Conservation (phyloP, 2,797 vertebrate species). For the Anas acuta region DNA sequence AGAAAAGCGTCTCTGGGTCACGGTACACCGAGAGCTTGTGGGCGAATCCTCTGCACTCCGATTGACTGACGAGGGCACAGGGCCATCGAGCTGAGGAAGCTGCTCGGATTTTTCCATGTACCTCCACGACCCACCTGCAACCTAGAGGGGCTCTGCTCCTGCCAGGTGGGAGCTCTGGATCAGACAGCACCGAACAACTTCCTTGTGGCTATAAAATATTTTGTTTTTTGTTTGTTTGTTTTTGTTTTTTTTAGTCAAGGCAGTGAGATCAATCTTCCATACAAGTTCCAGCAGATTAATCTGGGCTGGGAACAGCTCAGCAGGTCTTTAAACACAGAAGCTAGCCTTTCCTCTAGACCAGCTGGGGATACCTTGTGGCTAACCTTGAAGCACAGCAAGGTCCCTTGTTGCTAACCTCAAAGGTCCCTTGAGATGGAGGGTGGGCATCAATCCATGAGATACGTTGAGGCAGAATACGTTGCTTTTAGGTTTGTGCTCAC, state of each 20-base stretch:
- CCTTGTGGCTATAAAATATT: not conserved
- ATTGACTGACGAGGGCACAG: slow-evolving; percentile 24
- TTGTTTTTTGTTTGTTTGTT: no score
- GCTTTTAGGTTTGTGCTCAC: not conserved
- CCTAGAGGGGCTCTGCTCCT: not conserved
- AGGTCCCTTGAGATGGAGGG: not conserved
- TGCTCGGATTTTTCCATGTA: not conserved
- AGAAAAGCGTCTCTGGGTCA: slow-evolving; percentile 60
- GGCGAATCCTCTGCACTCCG: slow-evolving; percentile 33
- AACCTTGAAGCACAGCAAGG: not conserved
- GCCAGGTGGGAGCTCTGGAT: not conserved
- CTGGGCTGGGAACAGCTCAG: not conserved
- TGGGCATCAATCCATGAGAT: not conserved
- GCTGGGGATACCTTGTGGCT: not conserved
- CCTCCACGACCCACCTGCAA: not conserved
- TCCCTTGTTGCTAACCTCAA: not conserved
- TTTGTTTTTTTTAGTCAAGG: not conserved
- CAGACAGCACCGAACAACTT: not conserved
- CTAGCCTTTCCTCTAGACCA: not conserved
- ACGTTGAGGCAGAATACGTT: not conserved
- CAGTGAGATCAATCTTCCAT: not conserved
- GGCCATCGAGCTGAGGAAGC: not conserved
- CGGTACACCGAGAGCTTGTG: not conserved
- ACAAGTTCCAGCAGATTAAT: not conserved
- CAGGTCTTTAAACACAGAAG: not conserved